phyloP scores from a whole-genome alignment of 2,888 invertebrate species.

The Parelbella ahira region DNA sequence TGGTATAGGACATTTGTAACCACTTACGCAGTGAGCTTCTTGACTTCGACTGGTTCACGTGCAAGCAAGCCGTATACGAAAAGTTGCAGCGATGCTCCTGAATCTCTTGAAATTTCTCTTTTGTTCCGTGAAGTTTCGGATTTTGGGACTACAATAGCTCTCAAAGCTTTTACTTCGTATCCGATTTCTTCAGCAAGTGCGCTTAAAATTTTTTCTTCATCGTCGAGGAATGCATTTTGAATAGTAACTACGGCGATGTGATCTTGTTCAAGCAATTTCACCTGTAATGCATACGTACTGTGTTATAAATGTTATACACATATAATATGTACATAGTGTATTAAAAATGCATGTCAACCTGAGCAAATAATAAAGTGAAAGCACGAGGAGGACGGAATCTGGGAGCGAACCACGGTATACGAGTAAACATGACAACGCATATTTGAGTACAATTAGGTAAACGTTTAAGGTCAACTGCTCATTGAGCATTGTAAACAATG shows the following conservation, averaged over 20 bases:
- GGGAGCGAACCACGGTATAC: conserved; percentile 28
- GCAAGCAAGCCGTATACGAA: conserved; percentile 60
- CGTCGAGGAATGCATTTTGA: conserved; percentile 58
- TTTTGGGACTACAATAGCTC: conserved; percentile 56
- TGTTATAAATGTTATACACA: too few species aligned
- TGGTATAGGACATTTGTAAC: conserved; percentile 7
- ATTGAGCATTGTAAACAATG: conserved; percentile 31
- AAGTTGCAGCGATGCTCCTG: conserved; percentile 51
- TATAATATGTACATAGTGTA: too few species aligned
- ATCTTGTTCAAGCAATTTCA: conserved; percentile 57
- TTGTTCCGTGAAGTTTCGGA: conserved; percentile 35
- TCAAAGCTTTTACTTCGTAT: conserved; percentile 61
- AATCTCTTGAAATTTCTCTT: conserved; percentile 28
- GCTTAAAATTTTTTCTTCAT: conserved; percentile 49
- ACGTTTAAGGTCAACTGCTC: conserved; percentile 33
- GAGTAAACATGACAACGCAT: conserved; percentile 27
- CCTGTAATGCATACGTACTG: conserved; percentile 57
- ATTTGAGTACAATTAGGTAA: conserved; percentile 33
- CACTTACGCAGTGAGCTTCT: conserved; percentile 50
- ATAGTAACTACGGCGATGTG: conserved; percentile 67
- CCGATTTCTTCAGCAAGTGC: conserved; percentile 52
- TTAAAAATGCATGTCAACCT: background rate
- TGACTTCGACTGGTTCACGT: conserved; percentile 52
- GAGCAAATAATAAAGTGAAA: conserved; percentile 1
- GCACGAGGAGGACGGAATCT: conserved; percentile 17